Conservation (phyloP, 2,888 invertebrate genomes). For the Tachina lurida region DNA sequence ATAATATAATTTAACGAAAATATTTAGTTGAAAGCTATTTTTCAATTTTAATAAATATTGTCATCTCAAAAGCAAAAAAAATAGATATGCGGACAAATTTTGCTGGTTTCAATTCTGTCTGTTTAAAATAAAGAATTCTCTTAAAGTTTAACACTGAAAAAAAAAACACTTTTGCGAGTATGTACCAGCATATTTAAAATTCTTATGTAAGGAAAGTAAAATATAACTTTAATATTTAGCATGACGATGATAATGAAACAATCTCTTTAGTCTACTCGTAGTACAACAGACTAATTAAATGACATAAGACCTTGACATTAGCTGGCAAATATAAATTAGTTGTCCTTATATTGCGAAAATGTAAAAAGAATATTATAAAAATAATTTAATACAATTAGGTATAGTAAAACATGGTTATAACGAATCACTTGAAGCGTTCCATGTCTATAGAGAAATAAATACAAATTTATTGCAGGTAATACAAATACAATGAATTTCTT, state of each 20-base stretch:
- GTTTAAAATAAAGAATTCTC: not conserved
- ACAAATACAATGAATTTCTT: no score
- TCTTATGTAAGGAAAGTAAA: not conserved
- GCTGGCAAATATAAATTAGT: constrained; percentile 42
- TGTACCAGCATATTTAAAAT: constrained; percentile 15
- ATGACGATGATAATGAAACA: not conserved
- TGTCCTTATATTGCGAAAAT: constrained; percentile 5
- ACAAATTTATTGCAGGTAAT: no score
- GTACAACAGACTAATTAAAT: constrained; percentile 4
- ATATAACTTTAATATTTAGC: not conserved
- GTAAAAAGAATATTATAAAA: not conserved
- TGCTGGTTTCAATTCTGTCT: not conserved
- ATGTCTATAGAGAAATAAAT: no score
- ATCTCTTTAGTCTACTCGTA: constrained; percentile 1
- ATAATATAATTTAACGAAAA: no score
- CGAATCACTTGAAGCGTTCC: not conserved
- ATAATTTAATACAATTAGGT: not conserved
- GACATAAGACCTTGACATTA: constrained; percentile 48
- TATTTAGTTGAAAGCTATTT: no score
- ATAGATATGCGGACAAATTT: not conserved
- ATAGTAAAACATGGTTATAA: not conserved
- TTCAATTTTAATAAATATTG: no score
- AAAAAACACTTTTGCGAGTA: not conserved
- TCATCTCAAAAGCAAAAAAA: not conserved
- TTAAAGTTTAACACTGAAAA: not conserved